Conservation (phyloP, 2,888 invertebrate genomes). For the Escarpia spicata region DNA sequence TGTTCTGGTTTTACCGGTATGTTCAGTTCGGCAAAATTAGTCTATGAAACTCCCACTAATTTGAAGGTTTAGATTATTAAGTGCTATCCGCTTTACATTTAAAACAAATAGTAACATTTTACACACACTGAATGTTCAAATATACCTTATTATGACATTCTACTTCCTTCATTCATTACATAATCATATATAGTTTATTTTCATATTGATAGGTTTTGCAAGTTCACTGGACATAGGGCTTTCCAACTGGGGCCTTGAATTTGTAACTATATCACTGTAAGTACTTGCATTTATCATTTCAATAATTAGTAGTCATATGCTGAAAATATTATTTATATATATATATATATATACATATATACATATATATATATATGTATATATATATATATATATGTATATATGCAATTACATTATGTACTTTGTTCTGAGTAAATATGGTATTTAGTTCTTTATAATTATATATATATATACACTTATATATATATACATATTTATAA, state of each 20-base stretch:
- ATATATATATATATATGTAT: too few relatives aligned
- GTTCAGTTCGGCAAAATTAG: not conserved
- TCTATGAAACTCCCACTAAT: not conserved
- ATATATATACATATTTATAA: too few relatives aligned
- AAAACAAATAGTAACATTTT: slow-evolving; percentile 8
- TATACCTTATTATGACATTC: not conserved
- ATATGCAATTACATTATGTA: not conserved
- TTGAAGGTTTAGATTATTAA: not conserved
- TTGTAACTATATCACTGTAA: slow-evolving; percentile 91
- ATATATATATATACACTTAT: too few relatives aligned
- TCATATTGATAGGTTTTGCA: slow-evolving; percentile 78
- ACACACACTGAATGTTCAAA: not conserved
- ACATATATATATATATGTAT: too few relatives aligned
- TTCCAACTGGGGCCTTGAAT: slow-evolving; percentile 96
- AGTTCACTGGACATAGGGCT: slow-evolving; percentile 97
- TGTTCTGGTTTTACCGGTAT: not conserved
- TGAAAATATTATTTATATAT: too few relatives aligned
- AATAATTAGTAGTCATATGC: not conserved
- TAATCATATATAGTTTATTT: not conserved
- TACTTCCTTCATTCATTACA: not conserved
- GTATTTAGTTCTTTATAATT: not conserved
- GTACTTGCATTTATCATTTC: slow-evolving; percentile 57
- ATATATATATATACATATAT: too few relatives aligned
- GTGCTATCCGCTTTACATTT: not conserved
- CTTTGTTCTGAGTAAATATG: not conserved